Conservation (phyloP, 2,888 invertebrate species). For the Zhengitettix transpicula region DNA sequence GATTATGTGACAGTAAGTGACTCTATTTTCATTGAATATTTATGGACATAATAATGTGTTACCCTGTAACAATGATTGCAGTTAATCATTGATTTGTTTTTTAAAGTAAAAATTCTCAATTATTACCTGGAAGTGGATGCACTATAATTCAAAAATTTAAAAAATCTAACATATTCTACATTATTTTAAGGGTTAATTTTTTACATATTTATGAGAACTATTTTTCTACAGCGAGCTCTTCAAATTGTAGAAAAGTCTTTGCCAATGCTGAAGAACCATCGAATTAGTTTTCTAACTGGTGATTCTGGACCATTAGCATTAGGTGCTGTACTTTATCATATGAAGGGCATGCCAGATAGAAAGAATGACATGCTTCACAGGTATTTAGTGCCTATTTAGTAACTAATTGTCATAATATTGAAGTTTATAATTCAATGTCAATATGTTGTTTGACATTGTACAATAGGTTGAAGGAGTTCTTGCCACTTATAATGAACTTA, state of each 20-base stretch:
- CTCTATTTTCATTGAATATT: neutral
- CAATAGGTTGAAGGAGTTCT: constrained; percentile 39
- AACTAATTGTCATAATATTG: neutral
- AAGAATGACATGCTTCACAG: constrained; percentile 32
- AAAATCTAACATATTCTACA: too few relatives aligned
- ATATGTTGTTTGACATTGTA: neutral
- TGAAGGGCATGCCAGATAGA: constrained; percentile 34
- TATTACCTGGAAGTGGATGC: too few relatives aligned
- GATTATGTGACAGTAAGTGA: constrained; percentile 16
- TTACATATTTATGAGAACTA: too few relatives aligned
- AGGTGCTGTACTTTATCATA: constrained; percentile 38
- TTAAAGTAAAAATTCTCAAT: too few relatives aligned
- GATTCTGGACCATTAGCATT: constrained; percentile 48
- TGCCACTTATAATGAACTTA: constrained; percentile 34
- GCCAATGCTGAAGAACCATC: constrained; percentile 26
- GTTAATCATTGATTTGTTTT: too few relatives aligned
- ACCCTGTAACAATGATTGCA: too few relatives aligned
- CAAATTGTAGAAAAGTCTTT: constrained; percentile 28
- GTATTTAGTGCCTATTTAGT: constrained; percentile 22
- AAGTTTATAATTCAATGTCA: too few relatives aligned
- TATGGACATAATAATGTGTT: too few relatives aligned
- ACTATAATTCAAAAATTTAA: too few relatives aligned
- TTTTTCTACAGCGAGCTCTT: constrained; percentile 24
- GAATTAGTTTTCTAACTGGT: constrained; percentile 51
- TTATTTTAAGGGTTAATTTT: too few relatives aligned